Evolutionary conservation across 2,113 vertebrate species (phyloP).

Genomic region (Brachyhypopomus gauderio): DNA sequence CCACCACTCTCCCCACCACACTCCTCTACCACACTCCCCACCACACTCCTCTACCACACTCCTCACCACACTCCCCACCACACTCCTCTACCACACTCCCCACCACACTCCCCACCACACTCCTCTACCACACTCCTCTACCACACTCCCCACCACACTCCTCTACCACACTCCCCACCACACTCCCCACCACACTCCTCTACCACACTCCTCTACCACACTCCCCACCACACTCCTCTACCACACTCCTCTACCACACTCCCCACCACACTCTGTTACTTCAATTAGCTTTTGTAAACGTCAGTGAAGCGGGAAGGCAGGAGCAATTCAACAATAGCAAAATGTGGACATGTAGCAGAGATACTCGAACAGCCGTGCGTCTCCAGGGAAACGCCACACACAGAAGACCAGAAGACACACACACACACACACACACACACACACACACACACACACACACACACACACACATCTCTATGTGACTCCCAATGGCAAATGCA

Average conservation of each 20-base stretch:
- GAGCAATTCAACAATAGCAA: conserved; percentile 29
- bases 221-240: too few relatives aligned
- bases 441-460: conserved; percentile 34
- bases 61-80: too few relatives aligned
- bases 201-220: too few relatives aligned
- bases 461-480: conserved; percentile 13
- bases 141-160: too few relatives aligned
- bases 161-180: too few relatives aligned
- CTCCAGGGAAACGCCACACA: conserved; percentile 35
- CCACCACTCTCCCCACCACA: too few relatives aligned
- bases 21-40: too few relatives aligned
- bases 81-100: too few relatives aligned
- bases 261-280: conserved; percentile 48
- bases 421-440: conserved; percentile 30
- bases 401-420: conserved; percentile 18
- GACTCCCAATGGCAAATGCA: conserved; percentile 13
- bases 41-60: too few relatives aligned
- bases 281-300: conserved; percentile 57
- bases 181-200: too few relatives aligned
- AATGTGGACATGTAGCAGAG: conserved; percentile 33
- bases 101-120: too few relatives aligned
- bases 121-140: too few relatives aligned
- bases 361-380: conserved; percentile 28
- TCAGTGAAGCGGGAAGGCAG: conserved; percentile 36
- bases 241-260: background rate